These are phyloP conservation scores for Heterohyrax brucei DNA, from an alignment of 2,797 vertebrate species.

Conservation along the genomic window DNA sequence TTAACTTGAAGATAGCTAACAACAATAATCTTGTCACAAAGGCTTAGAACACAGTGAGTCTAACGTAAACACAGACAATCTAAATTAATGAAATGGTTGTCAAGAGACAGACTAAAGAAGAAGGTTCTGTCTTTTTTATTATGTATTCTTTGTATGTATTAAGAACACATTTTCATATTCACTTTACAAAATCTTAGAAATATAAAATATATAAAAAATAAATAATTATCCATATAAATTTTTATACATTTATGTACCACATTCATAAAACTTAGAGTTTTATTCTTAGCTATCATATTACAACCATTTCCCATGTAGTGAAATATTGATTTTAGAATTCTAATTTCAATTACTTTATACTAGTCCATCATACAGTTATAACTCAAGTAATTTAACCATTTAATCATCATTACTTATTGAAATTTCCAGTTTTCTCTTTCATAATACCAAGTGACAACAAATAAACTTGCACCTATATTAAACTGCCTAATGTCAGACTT, in stretches of 20 bases:
- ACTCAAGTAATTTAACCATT: slow-evolving; percentile 31
- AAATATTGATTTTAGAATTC: slow-evolving; percentile 42
- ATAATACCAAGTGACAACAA: slow-evolving; percentile 53
- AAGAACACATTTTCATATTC: slow-evolving; percentile 1
- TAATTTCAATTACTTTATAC: neutral
- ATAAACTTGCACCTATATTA: neutral
- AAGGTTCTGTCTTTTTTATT: neutral
- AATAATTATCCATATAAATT: neutral
- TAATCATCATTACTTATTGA: neutral
- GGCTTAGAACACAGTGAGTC: neutral
- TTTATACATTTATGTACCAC: neutral
- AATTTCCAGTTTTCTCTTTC: slow-evolving; percentile 63
- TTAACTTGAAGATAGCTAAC: too few species aligned
- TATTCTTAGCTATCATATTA: slow-evolving; percentile 26
- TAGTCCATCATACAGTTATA: neutral
- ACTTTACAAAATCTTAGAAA: neutral
- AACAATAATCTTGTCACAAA: neutral
- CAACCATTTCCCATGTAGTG: neutral
- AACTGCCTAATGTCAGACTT: slow-evolving; percentile 29
- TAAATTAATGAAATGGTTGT: slow-evolving; percentile 24
- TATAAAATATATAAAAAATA: slow-evolving; percentile 20
- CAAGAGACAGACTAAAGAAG: neutral
- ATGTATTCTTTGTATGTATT: neutral
- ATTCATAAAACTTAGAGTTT: slow-evolving; percentile 56
- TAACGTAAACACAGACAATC: slow-evolving; percentile 23